Evolutionary conservation across 2,888 invertebrate species (phyloP).

Genomic region (Brenthis ino): DNA sequence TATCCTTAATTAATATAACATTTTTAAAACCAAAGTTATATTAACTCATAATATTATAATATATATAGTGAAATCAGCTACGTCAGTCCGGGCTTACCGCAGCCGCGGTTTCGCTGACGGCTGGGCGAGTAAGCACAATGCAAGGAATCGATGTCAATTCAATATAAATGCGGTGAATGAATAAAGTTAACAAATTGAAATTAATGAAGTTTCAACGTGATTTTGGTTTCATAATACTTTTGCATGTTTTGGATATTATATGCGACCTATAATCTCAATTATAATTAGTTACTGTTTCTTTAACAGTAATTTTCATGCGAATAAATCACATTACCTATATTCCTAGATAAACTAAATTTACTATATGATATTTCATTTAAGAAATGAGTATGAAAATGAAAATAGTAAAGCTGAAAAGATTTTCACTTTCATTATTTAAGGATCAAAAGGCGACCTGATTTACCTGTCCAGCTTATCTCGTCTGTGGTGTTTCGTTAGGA

Average conservation of each 20-base stretch:
- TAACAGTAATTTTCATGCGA: background rate
- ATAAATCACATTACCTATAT: background rate
- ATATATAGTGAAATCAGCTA: constrained; percentile 2
- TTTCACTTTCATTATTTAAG: constrained; percentile 20
- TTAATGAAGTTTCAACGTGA: background rate
- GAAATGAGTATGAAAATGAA: background rate
- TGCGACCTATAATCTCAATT: background rate
- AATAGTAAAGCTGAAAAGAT: constrained; percentile 4
- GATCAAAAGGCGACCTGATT: constrained; percentile 27
- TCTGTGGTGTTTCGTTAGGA: constrained; percentile 10
- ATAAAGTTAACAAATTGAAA: constrained; percentile 7
- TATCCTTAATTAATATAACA: no score
- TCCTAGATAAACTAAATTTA: no score
- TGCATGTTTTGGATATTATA: background rate
- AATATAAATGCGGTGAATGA: background rate
- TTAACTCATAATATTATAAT: no score
- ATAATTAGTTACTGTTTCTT: background rate
- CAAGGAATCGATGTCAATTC: constrained; percentile 5
- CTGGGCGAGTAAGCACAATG: constrained; percentile 10
- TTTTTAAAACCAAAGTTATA: no score
- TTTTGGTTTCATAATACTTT: background rate
- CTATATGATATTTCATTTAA: no score
- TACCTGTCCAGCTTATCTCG: constrained; percentile 23
- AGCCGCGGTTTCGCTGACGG: constrained; percentile 4
- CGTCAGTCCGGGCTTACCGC: background rate